Base-by-base conservation (phyloP, 1,140 invertebrate species). In the Papilio helenus region DNA sequence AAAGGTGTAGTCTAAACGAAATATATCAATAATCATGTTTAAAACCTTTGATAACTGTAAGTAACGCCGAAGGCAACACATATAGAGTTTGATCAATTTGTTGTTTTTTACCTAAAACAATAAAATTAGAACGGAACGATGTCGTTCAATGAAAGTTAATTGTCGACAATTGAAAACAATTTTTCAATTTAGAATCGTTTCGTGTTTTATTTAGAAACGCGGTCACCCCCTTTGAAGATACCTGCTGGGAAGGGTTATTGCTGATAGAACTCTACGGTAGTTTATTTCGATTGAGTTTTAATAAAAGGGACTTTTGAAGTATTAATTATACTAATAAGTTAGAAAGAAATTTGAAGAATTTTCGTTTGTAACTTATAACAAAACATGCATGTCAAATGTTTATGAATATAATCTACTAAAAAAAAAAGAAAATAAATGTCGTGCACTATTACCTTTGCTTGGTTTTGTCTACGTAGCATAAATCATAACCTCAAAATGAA, bases 151-250 rank as follows among this genome's bases (percentile, higher is more conserved):
- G 84, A 80, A 76, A 72, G 65, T 82, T 87, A 88, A 89, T 89
- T 87, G 88, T 87, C 81, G 73, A 83, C 89, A 90, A 90, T 90
- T 90, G 88, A 79, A 83, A 82, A 87, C 86, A 85, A 89, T 90
- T 90, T 88, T 87, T 81, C 86, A 90, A 90, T 90, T 88, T 85
- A 82, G 76, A 77, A 23, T 80, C 72, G 71, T 76, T 61, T 84
- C 80, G 81, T 85, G 77, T 87, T 85, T 85, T 83, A 79, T 80
- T 76, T 76, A 26, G 78, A 79, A 29, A 79, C 42, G 42, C 80
- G 72, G 80, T 79, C 73, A 58, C 73, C 73, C 61, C 72, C 80
- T 79, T 79, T 77, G 26, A 23, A 39, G 74, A 46, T 77, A 77
- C 76, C 76, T 65, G 74, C 34, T 8, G 55, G 10, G 39, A 65